Evolutionary conservation across 2,113 vertebrate genomes (phyloP), one percentile per base, ranked within the genome.

Genomic region (Lampris megalopsis): DNA sequence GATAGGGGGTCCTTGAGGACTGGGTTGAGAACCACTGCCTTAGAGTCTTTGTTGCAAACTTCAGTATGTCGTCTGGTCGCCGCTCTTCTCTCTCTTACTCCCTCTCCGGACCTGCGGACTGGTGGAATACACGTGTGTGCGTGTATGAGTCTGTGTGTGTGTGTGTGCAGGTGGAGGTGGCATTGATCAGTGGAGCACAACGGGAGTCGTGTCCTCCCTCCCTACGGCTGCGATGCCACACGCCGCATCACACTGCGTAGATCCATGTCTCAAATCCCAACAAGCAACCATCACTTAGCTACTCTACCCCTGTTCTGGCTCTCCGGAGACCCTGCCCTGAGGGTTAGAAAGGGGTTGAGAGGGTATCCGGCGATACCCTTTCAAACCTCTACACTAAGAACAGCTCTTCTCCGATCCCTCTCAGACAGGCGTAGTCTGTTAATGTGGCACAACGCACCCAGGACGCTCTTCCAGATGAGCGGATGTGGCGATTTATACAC

Each of bases 171-270:
- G 11, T 48, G 43, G 63, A 38, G 35, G 50, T 43, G 47, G n/a
- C 47, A 37, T 35, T 7, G 9, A 63, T 37, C 8, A 73, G 36
- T 63, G 63, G 58, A 58, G 38, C 49, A 75, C 53, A 74, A 56
- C 72, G 61, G 68, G 68, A 85, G 81, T 64, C 66, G 65, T 35
- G 35, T 72, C 71, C 38, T 65, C 61, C 65, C 24, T 13, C 65
- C 38, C 41, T 68, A 42, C 13, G 8, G 40, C 40, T n/a, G 2
- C 38, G 5, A 37, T 58, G 41, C 40, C 68, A 45, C 38, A 13
- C 40, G 3, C 37, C 42, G 52, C 58, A 60, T 72, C 54, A 35
- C 43, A 6, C 58, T 3, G 49, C 71, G n/a, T 37, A 50, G 63
- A 60, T 11, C 61, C 56, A 62, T 9, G 62, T 42, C 54, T 71